These are phyloP conservation scores for Hozukius guyotensis DNA, from an alignment of 2,797 vertebrate genomes.

Conservation along the genomic window DNA sequence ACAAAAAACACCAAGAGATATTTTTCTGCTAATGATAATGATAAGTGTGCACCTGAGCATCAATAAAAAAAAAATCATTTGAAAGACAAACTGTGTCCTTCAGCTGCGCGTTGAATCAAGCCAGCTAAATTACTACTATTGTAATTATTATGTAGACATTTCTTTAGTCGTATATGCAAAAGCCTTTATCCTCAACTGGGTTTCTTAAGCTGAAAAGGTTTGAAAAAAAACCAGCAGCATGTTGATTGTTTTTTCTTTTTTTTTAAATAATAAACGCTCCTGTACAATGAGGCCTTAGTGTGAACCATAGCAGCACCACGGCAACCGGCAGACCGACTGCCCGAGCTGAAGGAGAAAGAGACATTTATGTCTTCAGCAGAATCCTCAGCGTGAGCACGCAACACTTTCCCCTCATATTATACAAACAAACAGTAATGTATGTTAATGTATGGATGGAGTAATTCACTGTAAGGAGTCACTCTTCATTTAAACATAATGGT, in stretches of 20 bases:
- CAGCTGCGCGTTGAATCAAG: background rate
- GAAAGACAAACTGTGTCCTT: background rate
- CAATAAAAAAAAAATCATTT: background rate
- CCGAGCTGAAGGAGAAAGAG: conserved; percentile 20
- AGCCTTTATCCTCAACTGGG: background rate
- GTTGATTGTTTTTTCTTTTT: background rate
- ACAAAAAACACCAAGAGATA: background rate
- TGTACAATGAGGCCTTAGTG: conserved; percentile 7
- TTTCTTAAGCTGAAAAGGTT: conserved; percentile 2
- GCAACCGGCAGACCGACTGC: background rate
- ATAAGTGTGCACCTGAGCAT: background rate
- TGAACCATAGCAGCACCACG: background rate
- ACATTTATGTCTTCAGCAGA: background rate
- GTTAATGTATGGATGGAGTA: conserved; percentile 55
- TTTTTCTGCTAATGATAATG: background rate
- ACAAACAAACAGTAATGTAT: conserved; percentile 59
- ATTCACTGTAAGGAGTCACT: conserved; percentile 49
- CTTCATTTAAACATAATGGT: conserved; percentile 65
- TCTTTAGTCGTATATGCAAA: background rate
- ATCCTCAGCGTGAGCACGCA: background rate
- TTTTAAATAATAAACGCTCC: background rate
- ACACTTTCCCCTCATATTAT: conserved; percentile 2
- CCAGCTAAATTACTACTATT: background rate
- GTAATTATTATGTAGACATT: background rate
- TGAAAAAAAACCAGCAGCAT: background rate